Conservation (phyloP, 2,888 invertebrate genomes). For the Andrena bucephala region DNA sequence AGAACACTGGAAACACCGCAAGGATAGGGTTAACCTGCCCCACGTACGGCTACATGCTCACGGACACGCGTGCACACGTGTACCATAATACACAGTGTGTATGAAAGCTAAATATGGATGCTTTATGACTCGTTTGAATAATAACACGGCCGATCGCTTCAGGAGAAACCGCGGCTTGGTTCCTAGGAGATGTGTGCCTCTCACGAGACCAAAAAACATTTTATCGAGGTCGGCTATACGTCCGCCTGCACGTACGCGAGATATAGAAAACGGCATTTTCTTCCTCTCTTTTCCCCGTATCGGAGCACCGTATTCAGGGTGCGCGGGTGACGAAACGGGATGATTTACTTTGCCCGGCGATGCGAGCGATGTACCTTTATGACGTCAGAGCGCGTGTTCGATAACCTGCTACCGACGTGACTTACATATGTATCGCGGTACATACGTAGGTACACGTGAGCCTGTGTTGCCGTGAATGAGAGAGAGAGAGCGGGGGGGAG, state of each 20-base stretch:
- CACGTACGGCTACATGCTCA: neutral
- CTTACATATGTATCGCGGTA: conserved; percentile 59
- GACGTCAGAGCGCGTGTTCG: conserved; percentile 82
- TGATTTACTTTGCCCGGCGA: conserved; percentile 82
- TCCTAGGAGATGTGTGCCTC: conserved; percentile 8
- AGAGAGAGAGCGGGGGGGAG: conserved; percentile 49
- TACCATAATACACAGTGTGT: neutral
- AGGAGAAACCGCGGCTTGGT: conserved; percentile 32
- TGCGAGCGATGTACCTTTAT: conserved; percentile 83
- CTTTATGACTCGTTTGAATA: conserved; percentile 56
- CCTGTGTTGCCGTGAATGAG: conserved; percentile 59
- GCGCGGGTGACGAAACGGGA: conserved; percentile 78
- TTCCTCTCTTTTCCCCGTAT: conserved; percentile 25
- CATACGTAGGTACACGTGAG: conserved; percentile 44
- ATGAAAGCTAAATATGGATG: conserved; percentile 61
- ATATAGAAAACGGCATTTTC: neutral
- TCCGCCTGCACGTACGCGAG: neutral
- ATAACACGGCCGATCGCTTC: conserved; percentile 50
- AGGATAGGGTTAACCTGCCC: conserved; percentile 55
- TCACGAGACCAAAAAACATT: conserved; percentile 4
- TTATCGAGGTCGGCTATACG: conserved; percentile 10
- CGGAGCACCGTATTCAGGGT: conserved; percentile 70
- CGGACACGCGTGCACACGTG: conserved; percentile 14
- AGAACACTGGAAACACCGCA: conserved; percentile 41
- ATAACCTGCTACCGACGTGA: conserved; percentile 74